phyloP scores from a whole-genome alignment of 2,888 invertebrate species.

The Axea sp. region DNA sequence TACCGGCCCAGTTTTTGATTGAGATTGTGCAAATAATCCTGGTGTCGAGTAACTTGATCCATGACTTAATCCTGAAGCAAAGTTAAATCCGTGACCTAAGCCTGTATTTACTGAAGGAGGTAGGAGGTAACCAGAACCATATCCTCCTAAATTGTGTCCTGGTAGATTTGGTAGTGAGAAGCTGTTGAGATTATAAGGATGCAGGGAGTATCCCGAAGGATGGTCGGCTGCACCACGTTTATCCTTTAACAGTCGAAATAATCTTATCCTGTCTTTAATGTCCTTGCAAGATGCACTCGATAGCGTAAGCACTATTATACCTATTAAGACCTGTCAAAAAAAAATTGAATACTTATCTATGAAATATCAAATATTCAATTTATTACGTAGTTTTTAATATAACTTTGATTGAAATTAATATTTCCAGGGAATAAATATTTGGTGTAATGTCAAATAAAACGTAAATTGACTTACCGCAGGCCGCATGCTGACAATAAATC shows the following conservation, averaged over 20 bases:
- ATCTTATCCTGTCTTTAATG: slow-evolving; percentile 60
- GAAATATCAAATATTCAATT: too few relatives aligned
- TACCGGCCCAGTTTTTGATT: slow-evolving; percentile 74
- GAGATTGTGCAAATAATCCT: slow-evolving; percentile 63
- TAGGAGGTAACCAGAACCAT: slow-evolving; percentile 36
- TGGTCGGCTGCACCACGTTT: slow-evolving; percentile 74
- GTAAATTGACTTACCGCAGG: slow-evolving; percentile 70
- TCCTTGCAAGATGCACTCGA: slow-evolving; percentile 69
- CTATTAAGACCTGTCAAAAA: slow-evolving; percentile 68
- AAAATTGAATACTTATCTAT: too few relatives aligned
- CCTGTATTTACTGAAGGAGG: slow-evolving; percentile 42
- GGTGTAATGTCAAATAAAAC: neutral
- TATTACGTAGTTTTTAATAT: too few relatives aligned
- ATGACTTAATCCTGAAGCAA: slow-evolving; percentile 61
- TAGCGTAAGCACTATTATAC: slow-evolving; percentile 66
- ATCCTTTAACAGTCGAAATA: slow-evolving; percentile 67
- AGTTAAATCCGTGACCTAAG: slow-evolving; percentile 58
- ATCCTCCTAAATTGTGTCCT: slow-evolving; percentile 61
- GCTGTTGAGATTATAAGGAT: slow-evolving; percentile 46
- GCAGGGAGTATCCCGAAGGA: slow-evolving; percentile 65
- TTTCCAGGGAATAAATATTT: too few relatives aligned
- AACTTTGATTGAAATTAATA: too few relatives aligned
- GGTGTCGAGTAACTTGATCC: slow-evolving; percentile 52
- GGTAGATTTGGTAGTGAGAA: slow-evolving; percentile 42
- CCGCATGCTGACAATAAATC: slow-evolving; percentile 69